phyloP scores from a whole-genome alignment of 2,113 vertebrate genomes.

The Peromyscus maniculatus region DNA sequence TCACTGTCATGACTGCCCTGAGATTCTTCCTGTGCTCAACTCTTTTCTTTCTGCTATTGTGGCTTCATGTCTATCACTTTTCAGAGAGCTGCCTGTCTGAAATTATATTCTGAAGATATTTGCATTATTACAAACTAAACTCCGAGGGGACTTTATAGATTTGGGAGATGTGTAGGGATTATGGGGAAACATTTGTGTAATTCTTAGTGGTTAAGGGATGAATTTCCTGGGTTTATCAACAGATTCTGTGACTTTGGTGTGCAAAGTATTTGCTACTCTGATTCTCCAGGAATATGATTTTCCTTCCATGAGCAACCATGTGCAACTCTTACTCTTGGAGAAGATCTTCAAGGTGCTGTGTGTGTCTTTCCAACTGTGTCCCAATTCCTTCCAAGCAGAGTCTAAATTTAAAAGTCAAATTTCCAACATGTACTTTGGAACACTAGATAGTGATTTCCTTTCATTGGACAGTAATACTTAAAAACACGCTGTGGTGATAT shows the following conservation, averaged over 20 bases:
- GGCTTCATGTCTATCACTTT: constrained; percentile 53
- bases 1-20: constrained; percentile 55
- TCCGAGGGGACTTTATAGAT: constrained; percentile 28
- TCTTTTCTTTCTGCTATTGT: constrained; percentile 56
- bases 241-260: constrained; percentile 22
- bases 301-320: background rate
- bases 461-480: background rate
- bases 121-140: constrained; percentile 55
- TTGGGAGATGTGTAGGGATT: constrained; percentile 9
- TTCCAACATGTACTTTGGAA: background rate
- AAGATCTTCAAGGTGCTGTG: background rate
- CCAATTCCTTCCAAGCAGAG: background rate
- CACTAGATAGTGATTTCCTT: background rate
- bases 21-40: background rate
- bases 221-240: constrained; percentile 47
- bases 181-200: constrained; percentile 6
- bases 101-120: constrained; percentile 54
- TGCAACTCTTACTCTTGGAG: background rate
- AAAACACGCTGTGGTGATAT: background rate
- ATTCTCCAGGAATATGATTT: background rate
- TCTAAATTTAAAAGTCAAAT: background rate
- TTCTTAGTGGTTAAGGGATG: constrained; percentile 13
- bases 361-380: background rate
- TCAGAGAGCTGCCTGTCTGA: constrained; percentile 26
- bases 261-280: constrained; percentile 39